Evolutionary conservation across 2,888 invertebrate species (phyloP), one percentile per base, ranked within the genome.

Genomic region (Drosophila infuscata): DNA sequence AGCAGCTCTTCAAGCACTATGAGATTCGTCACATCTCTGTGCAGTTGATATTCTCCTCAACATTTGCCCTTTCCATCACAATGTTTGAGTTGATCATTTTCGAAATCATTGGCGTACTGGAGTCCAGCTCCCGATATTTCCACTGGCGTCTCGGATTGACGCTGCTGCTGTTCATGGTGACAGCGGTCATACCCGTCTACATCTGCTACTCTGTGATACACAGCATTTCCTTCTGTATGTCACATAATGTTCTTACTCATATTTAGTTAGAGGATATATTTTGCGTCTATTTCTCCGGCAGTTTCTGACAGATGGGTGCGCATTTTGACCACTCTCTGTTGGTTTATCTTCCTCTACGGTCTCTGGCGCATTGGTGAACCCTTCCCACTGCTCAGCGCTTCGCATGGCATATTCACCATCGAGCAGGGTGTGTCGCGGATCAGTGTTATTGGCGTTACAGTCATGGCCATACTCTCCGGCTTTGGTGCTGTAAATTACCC

Each of bases 401-500:
- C 99, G 91, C 98, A 99, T 94, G 99, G 99, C 53, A 96, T 97
- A 68, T 95, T 96, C 75, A 94, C 94, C 7, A 92, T 93, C 25
- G 93, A 93, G 73, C 93, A 93, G 94, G 96, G 98, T 38, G 98
- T 99, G 41, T 99, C 99, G 30, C 95, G 99, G 74, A 98, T 99
- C 70, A 99, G 99, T 35, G 99, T 99, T 0, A 98, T 99, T 76
- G 99, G 99, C 0, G 99, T 99, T 0, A 99, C 99, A 0, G 97
- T 99, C 1, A 99, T 99, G 99, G 99, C 99, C 0, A 94, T 99
- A 48, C 94, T 99, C 3, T 99, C 99, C 3, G 99, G 99, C 0
- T 99, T 99, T 94, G 99, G 99, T 95, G 99, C 99, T 56, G 99
- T 99, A 12, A 99, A 99, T 94, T 99, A 99, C 93, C 99, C 99